Percentiles rank a stretch among this genome's conserved stretches.
phyloP scores from a whole-genome alignment of 2,888 invertebrate genomes.

The Exephanes ischioxanthus region DNA sequence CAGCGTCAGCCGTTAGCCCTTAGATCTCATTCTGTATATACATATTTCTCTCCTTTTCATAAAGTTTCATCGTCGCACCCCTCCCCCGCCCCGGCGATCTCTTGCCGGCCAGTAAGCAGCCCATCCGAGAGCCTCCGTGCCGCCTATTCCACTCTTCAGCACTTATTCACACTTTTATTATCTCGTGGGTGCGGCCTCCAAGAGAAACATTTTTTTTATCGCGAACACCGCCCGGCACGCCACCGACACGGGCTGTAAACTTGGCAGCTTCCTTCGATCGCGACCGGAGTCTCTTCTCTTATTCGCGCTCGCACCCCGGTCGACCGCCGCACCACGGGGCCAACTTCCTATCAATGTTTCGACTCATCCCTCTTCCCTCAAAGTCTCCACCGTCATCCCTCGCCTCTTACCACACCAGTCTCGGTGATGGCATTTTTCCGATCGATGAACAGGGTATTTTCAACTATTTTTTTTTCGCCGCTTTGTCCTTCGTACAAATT shows the following conservation, averaged over 20 bases:
- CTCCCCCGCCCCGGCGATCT: slow-evolving; percentile 12
- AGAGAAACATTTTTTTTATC: slow-evolving; percentile 82
- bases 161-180: slow-evolving; percentile 83
- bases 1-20: slow-evolving; percentile 54
- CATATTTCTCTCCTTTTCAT: slow-evolving; percentile 47
- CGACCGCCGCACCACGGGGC: slow-evolving; percentile 39
- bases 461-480: neutral
- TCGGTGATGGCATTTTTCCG: slow-evolving; percentile 25
- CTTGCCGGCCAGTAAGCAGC: slow-evolving; percentile 42
- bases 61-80: slow-evolving; percentile 59
- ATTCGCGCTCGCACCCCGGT: slow-evolving; percentile 52
- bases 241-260: slow-evolving; percentile 80
- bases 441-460: slow-evolving; percentile 49
- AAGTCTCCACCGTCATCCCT: slow-evolving; percentile 12
- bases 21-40: slow-evolving; percentile 45
- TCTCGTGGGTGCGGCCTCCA: slow-evolving; percentile 71
- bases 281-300: slow-evolving; percentile 43
- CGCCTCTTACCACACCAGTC: slow-evolving; percentile 11
- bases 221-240: slow-evolving; percentile 71
- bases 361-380: slow-evolving; percentile 46
- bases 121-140: slow-evolving; percentile 54
- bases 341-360: slow-evolving; percentile 64
- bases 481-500: neutral
- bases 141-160: slow-evolving; percentile 68
- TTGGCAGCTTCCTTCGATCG: slow-evolving; percentile 70